These are phyloP conservation scores for Vireo altiloquus DNA, from an alignment of 2,113 vertebrate species.

Conservation along the genomic window DNA sequence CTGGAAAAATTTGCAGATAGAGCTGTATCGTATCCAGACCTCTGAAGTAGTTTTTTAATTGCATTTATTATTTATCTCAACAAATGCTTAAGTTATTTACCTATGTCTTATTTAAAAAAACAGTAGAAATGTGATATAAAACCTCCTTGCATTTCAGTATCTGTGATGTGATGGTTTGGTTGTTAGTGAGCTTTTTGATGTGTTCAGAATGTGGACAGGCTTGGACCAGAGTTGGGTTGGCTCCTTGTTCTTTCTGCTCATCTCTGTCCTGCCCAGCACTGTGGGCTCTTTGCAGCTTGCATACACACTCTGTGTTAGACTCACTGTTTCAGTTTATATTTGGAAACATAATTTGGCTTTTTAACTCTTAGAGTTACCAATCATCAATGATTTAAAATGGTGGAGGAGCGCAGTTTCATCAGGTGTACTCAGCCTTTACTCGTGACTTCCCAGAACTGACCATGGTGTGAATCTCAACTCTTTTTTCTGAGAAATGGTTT, in stretches of 20 bases:
- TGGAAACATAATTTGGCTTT: background rate
- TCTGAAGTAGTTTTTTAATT: background rate
- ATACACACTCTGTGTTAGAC: background rate
- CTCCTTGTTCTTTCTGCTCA: background rate
- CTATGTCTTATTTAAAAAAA: background rate
- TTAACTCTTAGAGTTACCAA: background rate
- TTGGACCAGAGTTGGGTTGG: background rate
- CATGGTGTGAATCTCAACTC: fast-evolving
- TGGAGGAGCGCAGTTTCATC: background rate
- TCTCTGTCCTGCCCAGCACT: background rate
- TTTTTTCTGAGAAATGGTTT: background rate
- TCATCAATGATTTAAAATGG: background rate
- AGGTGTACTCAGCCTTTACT: background rate
- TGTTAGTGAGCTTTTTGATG: fast-evolving
- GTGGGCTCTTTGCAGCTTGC: background rate
- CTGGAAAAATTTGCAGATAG: background rate
- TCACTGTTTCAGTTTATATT: background rate
- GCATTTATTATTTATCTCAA: background rate
- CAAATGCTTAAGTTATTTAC: background rate
- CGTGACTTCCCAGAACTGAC: background rate
- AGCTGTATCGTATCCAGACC: background rate
- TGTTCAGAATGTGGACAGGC: background rate
- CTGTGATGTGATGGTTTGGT: background rate
- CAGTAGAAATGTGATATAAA: background rate
- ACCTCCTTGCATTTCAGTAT: background rate